A percentile compares a stretch with the other conserved stretches of the same genome.
Conservation (phyloP, 2,113 vertebrate genomes). For the Himantopus leucocephalus region DNA sequence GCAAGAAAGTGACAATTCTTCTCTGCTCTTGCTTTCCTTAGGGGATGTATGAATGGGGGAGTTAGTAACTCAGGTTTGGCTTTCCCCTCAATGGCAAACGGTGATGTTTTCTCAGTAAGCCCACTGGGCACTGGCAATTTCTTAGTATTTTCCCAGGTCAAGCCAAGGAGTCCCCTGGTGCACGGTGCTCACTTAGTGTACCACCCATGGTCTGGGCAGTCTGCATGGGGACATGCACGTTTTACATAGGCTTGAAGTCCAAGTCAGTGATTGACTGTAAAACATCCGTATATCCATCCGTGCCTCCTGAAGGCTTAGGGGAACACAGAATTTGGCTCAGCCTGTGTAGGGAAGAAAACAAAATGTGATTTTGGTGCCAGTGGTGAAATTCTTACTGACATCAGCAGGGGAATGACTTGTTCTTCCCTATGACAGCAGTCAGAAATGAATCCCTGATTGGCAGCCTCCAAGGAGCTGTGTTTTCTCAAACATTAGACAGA, state of each 20-base stretch:
- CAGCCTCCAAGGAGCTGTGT: not conserved
- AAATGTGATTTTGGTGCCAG: not conserved
- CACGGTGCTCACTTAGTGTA: fast-evolving
- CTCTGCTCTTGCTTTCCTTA: not conserved
- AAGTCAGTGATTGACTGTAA: not conserved
- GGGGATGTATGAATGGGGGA: not conserved
- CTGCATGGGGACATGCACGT: not conserved
- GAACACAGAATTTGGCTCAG: not conserved
- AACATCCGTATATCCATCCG: not conserved
- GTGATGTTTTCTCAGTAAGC: not conserved
- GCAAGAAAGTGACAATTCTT: not conserved
- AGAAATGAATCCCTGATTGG: not conserved
- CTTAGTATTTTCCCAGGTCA: not conserved
- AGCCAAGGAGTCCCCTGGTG: not conserved
- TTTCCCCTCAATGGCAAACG: not conserved
- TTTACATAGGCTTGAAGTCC: not conserved
- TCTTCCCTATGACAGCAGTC: not conserved
- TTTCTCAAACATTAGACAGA: not conserved
- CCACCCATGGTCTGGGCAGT: not conserved
- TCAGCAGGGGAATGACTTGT: not conserved
- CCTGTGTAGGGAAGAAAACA: not conserved
- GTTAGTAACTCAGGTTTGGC: not conserved
- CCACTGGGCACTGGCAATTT: not conserved
- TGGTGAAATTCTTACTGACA: constrained; percentile 5
- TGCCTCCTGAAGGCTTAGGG: not conserved